Base-by-base conservation (phyloP, 2,797 vertebrate genomes). In the Tapirus indicus region DNA sequence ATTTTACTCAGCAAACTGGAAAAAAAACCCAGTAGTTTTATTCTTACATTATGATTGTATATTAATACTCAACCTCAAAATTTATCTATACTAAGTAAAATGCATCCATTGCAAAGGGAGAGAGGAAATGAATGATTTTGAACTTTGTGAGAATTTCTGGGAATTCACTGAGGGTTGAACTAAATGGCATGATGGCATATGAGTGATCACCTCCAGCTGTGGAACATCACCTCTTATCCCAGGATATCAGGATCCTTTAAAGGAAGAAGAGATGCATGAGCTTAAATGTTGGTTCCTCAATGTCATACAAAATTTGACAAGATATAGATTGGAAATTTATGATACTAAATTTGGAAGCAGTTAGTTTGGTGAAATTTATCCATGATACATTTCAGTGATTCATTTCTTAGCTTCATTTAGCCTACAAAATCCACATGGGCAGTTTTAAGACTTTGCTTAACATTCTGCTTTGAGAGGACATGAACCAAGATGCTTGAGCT, bases 371-470 rank as follows among this genome's bases (percentile, higher is more conserved):
- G 68, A 94, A 91, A 83, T 95, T 68, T 56, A 93, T 91, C 56
- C 25, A 25, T 25, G 38, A 66, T 78, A 17, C 1, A 47, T 82
- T 72, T 94, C 29, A 18, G 41, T 52, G 38, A 69, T 95, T 91
- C 21, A 62, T n/a, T 74, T 85, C 74, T 85, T 82, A 62, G 35
- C 27, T 44, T 95, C 41, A 74, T 52, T 35, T 94, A 54, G 38
- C 16, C 58, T 97, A 58, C 32, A 56, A 91, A 96, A 91, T 96
- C 64, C 71, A 91, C 16, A 58, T 41, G 62, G 71, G 32, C 32
- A 97, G 93, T 83, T 92, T 54, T 69, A 96, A 91, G 71, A 83
- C 27, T 83, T 96, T 62, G 29, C 17, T 93, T 94, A 72, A 56
- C 47, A 60, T 80, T 94, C 74, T 92, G 64, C 69, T 91, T 97